A percentile compares a stretch with the other conserved stretches of the same genome.
These are phyloP conservation scores for Ypsolopha sequella DNA, from an alignment of 2,888 invertebrate genomes.

Conservation along the genomic window DNA sequence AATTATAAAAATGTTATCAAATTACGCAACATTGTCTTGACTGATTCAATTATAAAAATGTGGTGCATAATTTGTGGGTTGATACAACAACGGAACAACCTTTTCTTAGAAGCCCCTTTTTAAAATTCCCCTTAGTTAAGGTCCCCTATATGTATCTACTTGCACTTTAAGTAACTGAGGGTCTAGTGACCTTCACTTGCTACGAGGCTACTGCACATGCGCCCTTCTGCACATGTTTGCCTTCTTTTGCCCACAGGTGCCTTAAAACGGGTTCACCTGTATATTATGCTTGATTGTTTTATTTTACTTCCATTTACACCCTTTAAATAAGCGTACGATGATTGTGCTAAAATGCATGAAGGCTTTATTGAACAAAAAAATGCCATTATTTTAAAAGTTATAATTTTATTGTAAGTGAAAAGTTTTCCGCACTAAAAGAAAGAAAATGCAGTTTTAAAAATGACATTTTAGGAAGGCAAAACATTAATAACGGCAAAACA, in stretches of 20 bases:
- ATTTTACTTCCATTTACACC: slow-evolving; percentile 21
- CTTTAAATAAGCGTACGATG: slow-evolving; percentile 14
- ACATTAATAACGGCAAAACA: background rate
- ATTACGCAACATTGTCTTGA: too few species aligned
- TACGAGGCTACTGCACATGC: slow-evolving; percentile 6
- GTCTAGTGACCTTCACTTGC: slow-evolving; percentile 30
- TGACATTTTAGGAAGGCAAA: background rate
- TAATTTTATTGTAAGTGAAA: background rate
- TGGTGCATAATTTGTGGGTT: too few species aligned
- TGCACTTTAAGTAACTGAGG: slow-evolving; percentile 17
- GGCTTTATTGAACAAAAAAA: background rate
- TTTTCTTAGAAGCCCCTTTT: background rate
- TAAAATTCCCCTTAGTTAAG: background rate
- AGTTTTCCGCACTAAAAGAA: background rate
- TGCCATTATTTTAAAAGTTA: background rate
- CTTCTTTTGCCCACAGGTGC: slow-evolving; percentile 50
- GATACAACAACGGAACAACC: background rate
- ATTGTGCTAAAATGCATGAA: background rate
- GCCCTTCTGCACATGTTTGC: background rate
- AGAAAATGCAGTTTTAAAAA: background rate
- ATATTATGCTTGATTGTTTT: slow-evolving; percentile 25
- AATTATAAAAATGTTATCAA: background rate
- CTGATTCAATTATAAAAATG: too few species aligned
- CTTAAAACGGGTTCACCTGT: slow-evolving; percentile 36
- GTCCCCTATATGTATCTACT: slow-evolving; percentile 8